These are phyloP conservation scores for Origma solitaria DNA, from an alignment of 2,113 vertebrate genomes.

Conservation along the genomic window DNA sequence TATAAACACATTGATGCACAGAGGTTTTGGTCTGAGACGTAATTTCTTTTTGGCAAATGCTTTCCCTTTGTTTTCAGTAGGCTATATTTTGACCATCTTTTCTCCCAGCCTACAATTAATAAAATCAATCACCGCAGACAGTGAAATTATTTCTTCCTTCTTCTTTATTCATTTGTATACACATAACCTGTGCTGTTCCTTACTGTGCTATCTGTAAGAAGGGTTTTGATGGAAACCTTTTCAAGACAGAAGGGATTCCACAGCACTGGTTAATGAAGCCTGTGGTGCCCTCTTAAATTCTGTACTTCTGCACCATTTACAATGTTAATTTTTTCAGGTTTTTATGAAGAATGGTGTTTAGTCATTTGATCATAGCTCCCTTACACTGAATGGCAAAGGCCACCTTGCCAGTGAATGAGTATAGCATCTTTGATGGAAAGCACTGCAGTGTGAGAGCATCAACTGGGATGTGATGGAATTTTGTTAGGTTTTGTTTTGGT, in stretches of 20 bases:
- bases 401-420: not conserved
- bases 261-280: not conserved
- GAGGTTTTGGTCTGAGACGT: not conserved
- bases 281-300: not conserved
- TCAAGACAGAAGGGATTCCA: not conserved
- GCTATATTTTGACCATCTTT: not conserved
- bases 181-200: not conserved
- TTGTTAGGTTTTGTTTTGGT: not conserved
- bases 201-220: not conserved
- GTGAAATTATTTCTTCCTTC: not conserved
- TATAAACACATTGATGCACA: rapidly evolving
- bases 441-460: not conserved
- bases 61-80: not conserved
- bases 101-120: not conserved
- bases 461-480: not conserved
- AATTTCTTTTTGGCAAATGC: not conserved
- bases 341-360: not conserved
- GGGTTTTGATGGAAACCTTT: not conserved
- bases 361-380: not conserved
- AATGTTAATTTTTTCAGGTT: not conserved
- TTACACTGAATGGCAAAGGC: not conserved
- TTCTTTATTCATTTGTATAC: not conserved
- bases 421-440: not conserved
- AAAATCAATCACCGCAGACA: not conserved
- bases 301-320: not conserved